These are phyloP conservation scores for Cricetomys ansorgei DNA, from an alignment of 2,113 vertebrate species.

Conservation along the genomic window DNA sequence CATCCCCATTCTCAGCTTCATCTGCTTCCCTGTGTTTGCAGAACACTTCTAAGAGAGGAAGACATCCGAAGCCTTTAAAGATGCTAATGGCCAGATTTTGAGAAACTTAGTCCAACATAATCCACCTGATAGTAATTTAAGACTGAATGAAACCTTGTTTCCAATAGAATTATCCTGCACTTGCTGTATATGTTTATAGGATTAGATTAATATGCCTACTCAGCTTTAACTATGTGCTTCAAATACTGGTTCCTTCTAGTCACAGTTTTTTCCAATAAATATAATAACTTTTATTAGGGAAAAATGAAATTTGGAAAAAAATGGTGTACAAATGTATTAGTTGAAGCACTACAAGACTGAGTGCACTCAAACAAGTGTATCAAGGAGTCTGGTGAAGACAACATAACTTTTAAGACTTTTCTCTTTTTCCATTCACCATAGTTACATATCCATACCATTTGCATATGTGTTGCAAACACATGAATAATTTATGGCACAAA, in stretches of 20 bases:
- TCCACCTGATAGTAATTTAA: neutral
- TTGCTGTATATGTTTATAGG: neutral
- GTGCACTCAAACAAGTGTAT: conserved; percentile 21
- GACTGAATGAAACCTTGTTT: neutral
- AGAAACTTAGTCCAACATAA: neutral
- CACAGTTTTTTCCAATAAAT: neutral
- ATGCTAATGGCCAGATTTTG: neutral
- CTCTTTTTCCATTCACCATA: conserved; percentile 78
- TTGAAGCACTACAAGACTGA: neutral
- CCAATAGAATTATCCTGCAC: neutral
- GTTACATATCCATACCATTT: conserved; percentile 84
- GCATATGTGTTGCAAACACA: conserved; percentile 77
- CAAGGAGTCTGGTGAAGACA: conserved; percentile 65
- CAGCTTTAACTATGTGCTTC: neutral
- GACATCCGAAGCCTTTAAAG: neutral
- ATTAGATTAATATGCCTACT: neutral
- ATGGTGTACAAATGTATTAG: neutral
- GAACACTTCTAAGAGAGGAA: conserved; percentile 7
- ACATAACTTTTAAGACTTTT: conserved; percentile 49
- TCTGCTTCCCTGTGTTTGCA: conserved; percentile 10
- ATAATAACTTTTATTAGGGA: neutral
- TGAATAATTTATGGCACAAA: conserved; percentile 71
- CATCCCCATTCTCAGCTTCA: conserved; percentile 75
- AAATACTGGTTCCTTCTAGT: conserved; percentile 23
- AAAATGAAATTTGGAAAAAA: conserved; percentile 71